These are phyloP conservation scores for Cryptocephalus moraei DNA, from an alignment of 2,888 invertebrate genomes.

Conservation along the genomic window DNA sequence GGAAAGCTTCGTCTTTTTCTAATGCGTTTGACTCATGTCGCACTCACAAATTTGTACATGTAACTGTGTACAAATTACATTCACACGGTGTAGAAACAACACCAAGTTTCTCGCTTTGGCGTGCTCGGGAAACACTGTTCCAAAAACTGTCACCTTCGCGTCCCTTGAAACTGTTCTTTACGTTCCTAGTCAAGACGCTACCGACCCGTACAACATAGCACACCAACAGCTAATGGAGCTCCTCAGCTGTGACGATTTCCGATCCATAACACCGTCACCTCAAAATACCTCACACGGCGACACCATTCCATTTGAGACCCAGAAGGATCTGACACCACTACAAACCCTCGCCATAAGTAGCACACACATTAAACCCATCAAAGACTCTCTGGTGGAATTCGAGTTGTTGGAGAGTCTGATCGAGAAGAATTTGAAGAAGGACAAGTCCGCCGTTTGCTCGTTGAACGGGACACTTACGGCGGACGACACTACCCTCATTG, in stretches of 20 bases:
- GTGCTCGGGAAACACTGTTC: too few relatives aligned
- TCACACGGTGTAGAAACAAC: too few relatives aligned
- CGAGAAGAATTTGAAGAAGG: conserved; percentile 21
- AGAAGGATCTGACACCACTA: conserved; percentile 9
- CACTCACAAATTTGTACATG: too few relatives aligned
- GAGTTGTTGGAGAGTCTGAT: conserved; percentile 34
- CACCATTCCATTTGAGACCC: conserved; percentile 34
- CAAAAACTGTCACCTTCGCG: too few relatives aligned
- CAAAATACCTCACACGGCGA: conserved; percentile 19
- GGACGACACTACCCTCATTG: conserved; percentile 37
- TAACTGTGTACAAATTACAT: too few relatives aligned
- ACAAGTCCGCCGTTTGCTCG: neutral
- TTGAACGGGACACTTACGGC: neutral
- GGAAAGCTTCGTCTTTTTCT: too few relatives aligned
- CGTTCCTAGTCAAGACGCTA: conserved; percentile 37
- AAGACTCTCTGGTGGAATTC: conserved; percentile 32
- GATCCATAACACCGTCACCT: conserved; percentile 30
- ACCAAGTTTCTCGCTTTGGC: too few relatives aligned
- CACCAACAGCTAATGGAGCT: conserved; percentile 76
- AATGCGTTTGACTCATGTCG: too few relatives aligned
- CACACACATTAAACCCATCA: conserved; percentile 17
- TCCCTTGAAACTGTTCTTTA: too few relatives aligned
- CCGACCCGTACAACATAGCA: conserved; percentile 71
- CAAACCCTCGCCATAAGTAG: conserved; percentile 6
- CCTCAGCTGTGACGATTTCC: conserved; percentile 54